Conservation (phyloP, 2,888 invertebrate species). For the Thalpophila matura region DNA sequence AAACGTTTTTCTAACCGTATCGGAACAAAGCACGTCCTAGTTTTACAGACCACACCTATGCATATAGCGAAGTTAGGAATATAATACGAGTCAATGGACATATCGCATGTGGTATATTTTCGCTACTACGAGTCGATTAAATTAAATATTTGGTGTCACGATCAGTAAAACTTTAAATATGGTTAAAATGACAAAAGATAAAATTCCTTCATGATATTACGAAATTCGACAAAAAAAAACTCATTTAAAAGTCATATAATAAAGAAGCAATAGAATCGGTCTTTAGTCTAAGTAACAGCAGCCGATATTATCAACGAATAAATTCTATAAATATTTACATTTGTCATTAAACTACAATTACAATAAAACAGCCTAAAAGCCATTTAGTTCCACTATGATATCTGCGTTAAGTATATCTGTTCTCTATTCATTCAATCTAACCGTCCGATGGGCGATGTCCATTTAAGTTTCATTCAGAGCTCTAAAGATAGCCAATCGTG, state of each 20-base stretch:
- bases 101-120: constrained; percentile 4
- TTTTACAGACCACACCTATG: constrained; percentile 37
- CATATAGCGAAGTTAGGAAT: constrained; percentile 20
- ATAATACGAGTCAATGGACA: constrained; percentile 18
- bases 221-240: too few relatives aligned
- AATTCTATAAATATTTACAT: background rate
- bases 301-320: background rate
- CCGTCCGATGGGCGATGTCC: background rate
- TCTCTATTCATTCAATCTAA: constrained; percentile 1
- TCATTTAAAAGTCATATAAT: too few relatives aligned
- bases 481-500: constrained; percentile 1
- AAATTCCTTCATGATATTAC: too few relatives aligned
- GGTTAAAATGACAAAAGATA: too few relatives aligned
- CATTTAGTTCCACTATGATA: constrained; percentile 4
- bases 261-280: too few relatives aligned
- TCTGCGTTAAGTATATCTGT: background rate
- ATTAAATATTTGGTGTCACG: too few relatives aligned
- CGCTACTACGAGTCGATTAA: too few relatives aligned
- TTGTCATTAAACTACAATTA: background rate
- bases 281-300: background rate
- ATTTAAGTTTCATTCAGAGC: constrained; percentile 11
- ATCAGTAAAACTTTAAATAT: too few relatives aligned
- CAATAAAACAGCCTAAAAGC: background rate
- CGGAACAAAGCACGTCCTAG: constrained; percentile 35
- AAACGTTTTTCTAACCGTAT: constrained; percentile 43